Conservation (phyloP, 2,797 vertebrate species). For the Podarcis siculus region DNA sequence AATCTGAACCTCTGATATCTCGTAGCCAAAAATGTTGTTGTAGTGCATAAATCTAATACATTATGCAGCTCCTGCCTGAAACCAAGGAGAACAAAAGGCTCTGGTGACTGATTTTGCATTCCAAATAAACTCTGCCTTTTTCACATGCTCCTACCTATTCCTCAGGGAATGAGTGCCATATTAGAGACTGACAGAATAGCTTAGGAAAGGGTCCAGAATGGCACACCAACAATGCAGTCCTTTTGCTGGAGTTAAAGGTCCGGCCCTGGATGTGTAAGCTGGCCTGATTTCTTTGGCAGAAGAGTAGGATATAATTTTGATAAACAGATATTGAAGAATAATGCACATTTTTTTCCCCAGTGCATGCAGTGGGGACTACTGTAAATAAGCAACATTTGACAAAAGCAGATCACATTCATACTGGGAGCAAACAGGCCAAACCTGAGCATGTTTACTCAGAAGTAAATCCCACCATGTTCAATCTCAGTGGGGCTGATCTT, state of each 20-base stretch:
- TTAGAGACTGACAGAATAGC: not conserved
- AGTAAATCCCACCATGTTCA: not conserved
- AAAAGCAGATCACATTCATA: not conserved
- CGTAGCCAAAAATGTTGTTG: conserved; percentile 57
- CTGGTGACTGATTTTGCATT: not conserved
- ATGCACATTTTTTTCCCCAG: too few species aligned
- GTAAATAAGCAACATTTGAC: not conserved
- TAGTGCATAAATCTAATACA: conserved; percentile 48
- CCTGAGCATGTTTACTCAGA: not conserved
- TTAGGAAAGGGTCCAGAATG: not conserved
- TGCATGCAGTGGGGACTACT: not conserved
- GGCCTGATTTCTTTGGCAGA: not conserved
- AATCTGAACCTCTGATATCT: conserved; percentile 56
- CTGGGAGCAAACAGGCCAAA: not conserved
- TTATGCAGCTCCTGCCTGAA: conserved; percentile 37
- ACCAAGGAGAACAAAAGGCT: conserved; percentile 44
- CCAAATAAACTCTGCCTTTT: not conserved
- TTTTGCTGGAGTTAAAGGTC: not conserved
- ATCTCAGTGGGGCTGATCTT: not conserved
- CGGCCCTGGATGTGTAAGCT: not conserved
- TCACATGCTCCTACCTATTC: not conserved
- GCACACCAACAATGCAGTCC: not conserved
- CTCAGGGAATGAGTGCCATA: not conserved
- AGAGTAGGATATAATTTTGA: not conserved
- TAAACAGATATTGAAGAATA: not conserved